These are phyloP conservation scores for Drosophila saltans DNA, from an alignment of 1,140 invertebrate species.

Conservation along the genomic window DNA sequence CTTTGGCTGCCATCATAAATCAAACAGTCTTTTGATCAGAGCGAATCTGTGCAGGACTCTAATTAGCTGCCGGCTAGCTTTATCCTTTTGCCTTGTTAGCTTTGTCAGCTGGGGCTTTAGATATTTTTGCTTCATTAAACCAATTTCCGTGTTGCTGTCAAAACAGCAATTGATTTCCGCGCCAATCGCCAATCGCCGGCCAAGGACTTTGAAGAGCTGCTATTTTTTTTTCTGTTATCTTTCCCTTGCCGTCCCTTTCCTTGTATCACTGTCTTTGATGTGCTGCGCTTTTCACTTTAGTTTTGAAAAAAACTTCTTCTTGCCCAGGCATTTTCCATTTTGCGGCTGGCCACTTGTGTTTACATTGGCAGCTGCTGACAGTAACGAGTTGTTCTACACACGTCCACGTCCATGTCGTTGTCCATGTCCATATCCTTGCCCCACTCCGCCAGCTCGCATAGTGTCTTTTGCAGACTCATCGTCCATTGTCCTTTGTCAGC, in stretches of 20 bases:
- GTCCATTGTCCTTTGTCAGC: conserved; percentile 71
- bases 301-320: conserved; percentile 14
- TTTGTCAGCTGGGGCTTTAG: conserved; percentile 72
- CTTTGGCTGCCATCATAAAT: conserved; percentile 73
- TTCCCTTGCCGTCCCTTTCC: not conserved
- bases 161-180: conserved; percentile 82
- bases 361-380: conserved; percentile 78
- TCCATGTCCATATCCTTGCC: conserved; percentile 15
- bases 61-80: conserved; percentile 64
- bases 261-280: conserved; percentile 23
- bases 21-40: conserved; percentile 75
- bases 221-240: not conserved
- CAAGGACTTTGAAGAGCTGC: conserved; percentile 17
- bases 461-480: conserved; percentile 41
- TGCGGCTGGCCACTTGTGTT: conserved; percentile 76
- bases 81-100: conserved; percentile 69
- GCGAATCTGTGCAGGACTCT: conserved; percentile 67
- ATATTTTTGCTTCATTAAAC: conserved; percentile 82
- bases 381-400: conserved; percentile 79
- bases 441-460: conserved; percentile 5
- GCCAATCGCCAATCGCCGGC: conserved; percentile 61
- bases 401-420: conserved; percentile 45
- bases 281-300: conserved; percentile 47
- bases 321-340: conserved; percentile 60
- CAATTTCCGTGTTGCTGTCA: conserved; percentile 81